Percentiles rank a stretch among this genome's conserved stretches.
phyloP scores from a whole-genome alignment of 2,113 vertebrate genomes.

The Vicugna pacos region DNA sequence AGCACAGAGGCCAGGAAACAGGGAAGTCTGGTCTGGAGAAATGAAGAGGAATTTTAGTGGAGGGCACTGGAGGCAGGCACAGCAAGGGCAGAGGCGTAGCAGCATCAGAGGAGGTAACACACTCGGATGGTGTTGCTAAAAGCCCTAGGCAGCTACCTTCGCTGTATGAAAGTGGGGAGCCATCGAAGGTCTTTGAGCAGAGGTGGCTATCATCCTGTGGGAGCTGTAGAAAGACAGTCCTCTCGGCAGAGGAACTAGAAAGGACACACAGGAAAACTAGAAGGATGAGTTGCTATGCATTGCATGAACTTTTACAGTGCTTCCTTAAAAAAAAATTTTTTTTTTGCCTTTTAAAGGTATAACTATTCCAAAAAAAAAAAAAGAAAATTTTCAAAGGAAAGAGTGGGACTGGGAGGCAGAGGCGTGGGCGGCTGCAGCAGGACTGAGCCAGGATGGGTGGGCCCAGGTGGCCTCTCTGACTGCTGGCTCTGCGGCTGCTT shows the following conservation, averaged over 20 bases:
- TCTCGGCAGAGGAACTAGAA: background rate
- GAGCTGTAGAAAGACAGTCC: background rate
- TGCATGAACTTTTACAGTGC: background rate
- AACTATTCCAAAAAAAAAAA: background rate
- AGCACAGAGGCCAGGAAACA: background rate
- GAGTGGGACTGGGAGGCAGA: background rate
- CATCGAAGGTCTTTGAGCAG: background rate
- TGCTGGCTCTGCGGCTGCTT: background rate
- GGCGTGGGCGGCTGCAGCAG: background rate
- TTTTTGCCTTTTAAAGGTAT: background rate
- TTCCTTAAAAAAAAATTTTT: background rate
- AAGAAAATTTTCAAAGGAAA: background rate
- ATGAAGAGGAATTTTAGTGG: background rate
- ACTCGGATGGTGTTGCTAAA: fast-evolving
- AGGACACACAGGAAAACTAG: background rate
- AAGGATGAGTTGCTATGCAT: background rate
- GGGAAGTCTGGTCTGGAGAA: background rate
- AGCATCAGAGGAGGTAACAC: background rate
- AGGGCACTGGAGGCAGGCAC: background rate
- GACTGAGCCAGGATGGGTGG: background rate
- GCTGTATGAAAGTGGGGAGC: background rate
- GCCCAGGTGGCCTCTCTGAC: background rate
- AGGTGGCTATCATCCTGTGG: background rate
- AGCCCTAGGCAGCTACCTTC: background rate
- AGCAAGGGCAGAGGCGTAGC: background rate